Evolutionary conservation across 1,140 invertebrate species (phyloP).

Genomic region (Aphelenchoides besseyi): DNA sequence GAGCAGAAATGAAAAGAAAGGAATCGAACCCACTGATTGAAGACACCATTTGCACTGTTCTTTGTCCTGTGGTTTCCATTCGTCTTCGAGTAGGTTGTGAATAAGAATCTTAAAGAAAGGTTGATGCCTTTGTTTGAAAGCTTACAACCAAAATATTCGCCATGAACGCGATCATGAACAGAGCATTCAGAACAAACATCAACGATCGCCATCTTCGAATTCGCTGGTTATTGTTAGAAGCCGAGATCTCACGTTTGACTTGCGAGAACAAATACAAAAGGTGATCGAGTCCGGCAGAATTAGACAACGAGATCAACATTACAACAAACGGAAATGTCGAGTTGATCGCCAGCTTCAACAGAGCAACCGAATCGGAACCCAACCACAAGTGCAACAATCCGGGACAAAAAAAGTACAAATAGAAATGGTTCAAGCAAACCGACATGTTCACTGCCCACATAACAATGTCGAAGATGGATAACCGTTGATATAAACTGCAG

Average conservation of each 20-base stretch:
- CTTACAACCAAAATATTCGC: slow-evolving; percentile 7
- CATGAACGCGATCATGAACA: not conserved
- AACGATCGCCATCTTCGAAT: not conserved
- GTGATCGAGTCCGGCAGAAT: slow-evolving; percentile 6
- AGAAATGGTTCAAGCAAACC: not conserved
- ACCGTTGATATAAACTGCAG: slow-evolving; percentile 4
- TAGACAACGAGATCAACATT: not conserved
- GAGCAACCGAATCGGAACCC: not conserved
- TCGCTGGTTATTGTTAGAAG: slow-evolving; percentile 1
- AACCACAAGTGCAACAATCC: not conserved
- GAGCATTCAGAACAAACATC: slow-evolving; percentile 9
- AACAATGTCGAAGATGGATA: slow-evolving; percentile 3
- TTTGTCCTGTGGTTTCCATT: too few relatives aligned
- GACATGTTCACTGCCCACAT: slow-evolving; percentile 6
- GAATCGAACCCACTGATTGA: not conserved
- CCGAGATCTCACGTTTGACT: slow-evolving; percentile 1
- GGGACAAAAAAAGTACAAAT: not conserved
- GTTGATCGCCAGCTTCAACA: not conserved
- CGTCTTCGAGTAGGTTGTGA: slow-evolving; percentile 1
- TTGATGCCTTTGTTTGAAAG: slow-evolving; percentile 2
- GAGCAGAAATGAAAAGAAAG: not conserved
- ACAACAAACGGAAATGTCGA: not conserved
- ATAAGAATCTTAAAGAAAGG: not conserved
- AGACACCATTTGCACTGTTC: not conserved
- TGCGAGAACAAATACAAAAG: not conserved